Base-by-base conservation (phyloP, 2,113 vertebrate genomes). In the Hypanus sabinus region DNA sequence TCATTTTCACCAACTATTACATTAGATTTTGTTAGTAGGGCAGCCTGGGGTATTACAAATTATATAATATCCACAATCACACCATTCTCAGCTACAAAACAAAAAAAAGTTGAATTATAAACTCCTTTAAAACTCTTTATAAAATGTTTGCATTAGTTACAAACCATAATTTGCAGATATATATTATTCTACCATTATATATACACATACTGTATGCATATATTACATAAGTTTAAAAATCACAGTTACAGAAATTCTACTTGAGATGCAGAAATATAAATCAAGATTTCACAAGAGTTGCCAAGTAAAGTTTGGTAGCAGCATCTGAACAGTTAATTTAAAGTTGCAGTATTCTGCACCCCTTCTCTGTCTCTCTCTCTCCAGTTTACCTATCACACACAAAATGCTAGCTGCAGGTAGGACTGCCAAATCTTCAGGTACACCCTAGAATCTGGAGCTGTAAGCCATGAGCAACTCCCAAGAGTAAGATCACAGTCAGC, bases 41-140 rank as follows among this genome's bases (percentile, higher is more conserved):
- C 20, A 93, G 70, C 70, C 91, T 93, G 70, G 60, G 70, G 27
- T 55, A 55, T 93, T 73, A 93, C 68, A 93, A 93, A 55, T 73
- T 93, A 75, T 46, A 73, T 22, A 68, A 93, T 30, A 24, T 73
- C 70, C 91, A 93, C 70, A 93, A 73, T 20, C 68, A 75, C 12
- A 14, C 36, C 85, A 90, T 90, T 65, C 85, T n/a, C n/a, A 27
- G 24, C 70, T 93, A 93, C 68, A 93, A 93, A 90, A 22, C 71
- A 24, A 46, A 20, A 24, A 20, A 93, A 93, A 7, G 70, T 93
- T 93, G 8, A 93, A 73, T 93, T 93, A 93, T 73, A 93, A 93
- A 93, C 68, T 75, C 73, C 22, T 71, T 93, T 93, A 93, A 93
- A 93, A 93, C 70, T 93, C 38, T 73, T 92, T 93, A 73, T 92